Base-by-base conservation (phyloP, 2,888 invertebrate species). In the Athalia rosae region DNA sequence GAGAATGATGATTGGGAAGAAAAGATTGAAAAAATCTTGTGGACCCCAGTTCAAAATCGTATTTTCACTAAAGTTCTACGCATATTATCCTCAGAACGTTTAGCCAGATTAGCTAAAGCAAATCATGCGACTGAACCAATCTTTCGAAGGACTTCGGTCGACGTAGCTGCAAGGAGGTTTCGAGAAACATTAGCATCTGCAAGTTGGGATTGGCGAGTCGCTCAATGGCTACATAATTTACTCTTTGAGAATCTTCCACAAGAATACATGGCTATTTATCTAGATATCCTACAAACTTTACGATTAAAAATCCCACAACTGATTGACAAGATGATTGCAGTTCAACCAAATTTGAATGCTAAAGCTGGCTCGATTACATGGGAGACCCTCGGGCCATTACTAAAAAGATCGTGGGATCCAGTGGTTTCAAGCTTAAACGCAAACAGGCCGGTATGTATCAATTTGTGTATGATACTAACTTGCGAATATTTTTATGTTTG, bases 331-430 rank as follows among this genome's bases (percentile, higher is more conserved):
- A 94, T 96, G 92, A 91, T 95, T 59, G 92, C 92, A 69, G 83
- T 87, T 4, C 92, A 92, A 11, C 91, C 93, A 1, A 90, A 89
- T 80, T 85, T 90, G 7, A 92, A 91, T 15, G 87, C 91, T 58
- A 89, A 90, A 81, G 83, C 89, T 28, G 91, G 91, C 15, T 90
- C 91, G n/a, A 89, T 91, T 50, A 92, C 92, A 64, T 92, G 93
- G 82, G 95, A 95, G 83, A 92, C 93, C 7, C 89, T 96, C 45
- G 92, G 92, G 59, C 92, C 94, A 0, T 90, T 96, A 59, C 84
- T 94, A 45, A 94, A 94, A 85, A 90, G 93, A 79, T 93, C 94
- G 8, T 96, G 96, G 95, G 96, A 96, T 87, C 96, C 96, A 0
- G 91, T 94, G 8, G 89, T 92, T 4, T 88, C 91, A 15, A 90